Conservation (phyloP, 2,888 invertebrate species). For the Drosophila kuntzei region DNA sequence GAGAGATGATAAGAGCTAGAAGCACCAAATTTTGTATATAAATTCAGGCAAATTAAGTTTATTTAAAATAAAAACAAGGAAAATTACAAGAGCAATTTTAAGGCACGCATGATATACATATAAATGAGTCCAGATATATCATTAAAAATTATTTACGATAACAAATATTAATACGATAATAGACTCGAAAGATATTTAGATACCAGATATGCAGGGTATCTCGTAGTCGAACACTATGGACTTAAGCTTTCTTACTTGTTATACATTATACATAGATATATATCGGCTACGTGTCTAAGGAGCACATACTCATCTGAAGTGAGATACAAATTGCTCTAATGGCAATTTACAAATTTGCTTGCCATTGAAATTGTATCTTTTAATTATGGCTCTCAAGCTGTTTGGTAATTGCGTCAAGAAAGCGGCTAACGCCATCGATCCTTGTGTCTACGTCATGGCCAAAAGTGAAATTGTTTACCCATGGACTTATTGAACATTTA, state of each 20-base stretch:
- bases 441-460: constrained; percentile 7
- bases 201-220: no score
- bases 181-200: no score
- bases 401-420: constrained; percentile 46
- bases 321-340: constrained; percentile 38
- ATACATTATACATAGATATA: neutral
- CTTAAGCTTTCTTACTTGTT: neutral
- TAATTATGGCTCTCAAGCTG: constrained; percentile 61
- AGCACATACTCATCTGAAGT: constrained; percentile 49
- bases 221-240: neutral
- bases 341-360: constrained; percentile 68
- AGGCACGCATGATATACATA: no score
- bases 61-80: no score
- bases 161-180: no score
- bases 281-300: constrained; percentile 51
- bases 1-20: no score
- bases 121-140: no score
- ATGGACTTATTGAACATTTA: constrained; percentile 66
- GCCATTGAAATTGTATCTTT: constrained; percentile 67
- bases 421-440: constrained; percentile 45
- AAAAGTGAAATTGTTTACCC: constrained; percentile 56
- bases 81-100: no score
- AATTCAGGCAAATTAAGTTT: no score
- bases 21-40: no score
- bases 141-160: no score